Conservation (phyloP, 1,140 invertebrate species). For the Lycorma delicatula region DNA sequence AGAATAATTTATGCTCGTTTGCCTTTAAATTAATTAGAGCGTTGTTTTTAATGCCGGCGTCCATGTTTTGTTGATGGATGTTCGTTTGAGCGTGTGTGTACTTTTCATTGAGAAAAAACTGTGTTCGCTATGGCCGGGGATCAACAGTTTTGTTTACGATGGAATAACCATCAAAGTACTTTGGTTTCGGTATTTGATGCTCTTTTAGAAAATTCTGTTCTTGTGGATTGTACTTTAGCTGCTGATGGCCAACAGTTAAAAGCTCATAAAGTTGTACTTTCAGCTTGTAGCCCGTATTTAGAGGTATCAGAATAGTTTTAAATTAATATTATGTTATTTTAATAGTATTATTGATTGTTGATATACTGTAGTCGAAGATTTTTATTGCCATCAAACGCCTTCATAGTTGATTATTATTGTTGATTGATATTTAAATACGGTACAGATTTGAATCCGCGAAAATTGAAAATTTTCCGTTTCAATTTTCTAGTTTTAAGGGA, state of each 20-base stretch:
- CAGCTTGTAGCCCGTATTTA: conserved; percentile 91
- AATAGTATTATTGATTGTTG: no score
- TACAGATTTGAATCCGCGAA: no score
- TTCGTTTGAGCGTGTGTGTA: conserved; percentile 7
- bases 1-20: no score
- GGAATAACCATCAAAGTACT: conserved; percentile 91
- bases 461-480: no score
- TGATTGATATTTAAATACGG: no score
- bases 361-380: no score
- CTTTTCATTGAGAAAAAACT: neutral
- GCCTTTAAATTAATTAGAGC: no score
- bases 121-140: conserved; percentile 6
- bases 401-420: no score
- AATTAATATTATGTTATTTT: no score
- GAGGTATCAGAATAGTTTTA: conserved; percentile 49
- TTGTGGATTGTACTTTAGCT: conserved; percentile 87
- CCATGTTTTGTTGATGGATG: neutral
- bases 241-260: conserved; percentile 85
- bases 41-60: neutral
- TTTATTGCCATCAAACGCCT: no score
- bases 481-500: no score
- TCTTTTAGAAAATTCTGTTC: conserved; percentile 76
- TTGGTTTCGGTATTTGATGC: conserved; percentile 87
- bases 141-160: conserved; percentile 84
- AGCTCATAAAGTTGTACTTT: conserved; percentile 88